Percentiles rank a stretch among this genome's conserved stretches.
Evolutionary conservation across 2,888 invertebrate genomes (phyloP).

Genomic region (Gandaritis pyraliata): DNA sequence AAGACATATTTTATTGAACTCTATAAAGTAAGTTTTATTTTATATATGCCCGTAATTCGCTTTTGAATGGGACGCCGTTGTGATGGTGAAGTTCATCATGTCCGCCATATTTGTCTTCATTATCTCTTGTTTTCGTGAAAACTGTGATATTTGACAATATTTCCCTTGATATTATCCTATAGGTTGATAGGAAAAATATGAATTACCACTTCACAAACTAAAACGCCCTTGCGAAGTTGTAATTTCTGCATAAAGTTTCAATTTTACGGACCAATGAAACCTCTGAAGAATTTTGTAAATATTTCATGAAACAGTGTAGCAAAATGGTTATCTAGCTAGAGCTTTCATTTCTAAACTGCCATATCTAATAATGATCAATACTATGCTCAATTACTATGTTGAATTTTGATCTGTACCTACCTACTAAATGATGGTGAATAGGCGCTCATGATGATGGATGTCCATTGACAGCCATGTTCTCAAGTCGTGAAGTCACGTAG

Average conservation of each 20-base stretch:
- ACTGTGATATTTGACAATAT: constrained; percentile 47
- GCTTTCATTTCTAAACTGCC: background rate
- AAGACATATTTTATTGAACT: constrained; percentile 81
- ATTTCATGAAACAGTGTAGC: constrained; percentile 16
- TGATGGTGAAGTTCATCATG: constrained; percentile 71
- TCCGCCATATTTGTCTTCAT: constrained; percentile 82
- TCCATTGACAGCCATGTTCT: constrained; percentile 59
- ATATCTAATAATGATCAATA: background rate
- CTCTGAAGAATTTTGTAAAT: constrained; percentile 26
- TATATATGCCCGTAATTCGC: constrained; percentile 50
- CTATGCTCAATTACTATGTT: background rate
- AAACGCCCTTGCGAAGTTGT: background rate
- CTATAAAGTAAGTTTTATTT: constrained; percentile 77
- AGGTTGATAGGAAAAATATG: background rate
- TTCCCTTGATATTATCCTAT: constrained; percentile 31
- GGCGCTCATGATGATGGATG: constrained; percentile 29
- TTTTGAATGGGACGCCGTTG: constrained; percentile 73
- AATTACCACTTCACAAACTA: background rate
- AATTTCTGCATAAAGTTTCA: constrained; percentile 14
- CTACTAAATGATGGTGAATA: background rate
- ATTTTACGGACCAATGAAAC: constrained; percentile 18
- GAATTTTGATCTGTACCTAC: background rate
- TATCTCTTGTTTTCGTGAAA: constrained; percentile 76
- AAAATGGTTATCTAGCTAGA: no score
- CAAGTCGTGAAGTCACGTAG: constrained; percentile 63